These are phyloP conservation scores for Cryptoprocta ferox DNA, from an alignment of 2,797 vertebrate species.

Conservation along the genomic window DNA sequence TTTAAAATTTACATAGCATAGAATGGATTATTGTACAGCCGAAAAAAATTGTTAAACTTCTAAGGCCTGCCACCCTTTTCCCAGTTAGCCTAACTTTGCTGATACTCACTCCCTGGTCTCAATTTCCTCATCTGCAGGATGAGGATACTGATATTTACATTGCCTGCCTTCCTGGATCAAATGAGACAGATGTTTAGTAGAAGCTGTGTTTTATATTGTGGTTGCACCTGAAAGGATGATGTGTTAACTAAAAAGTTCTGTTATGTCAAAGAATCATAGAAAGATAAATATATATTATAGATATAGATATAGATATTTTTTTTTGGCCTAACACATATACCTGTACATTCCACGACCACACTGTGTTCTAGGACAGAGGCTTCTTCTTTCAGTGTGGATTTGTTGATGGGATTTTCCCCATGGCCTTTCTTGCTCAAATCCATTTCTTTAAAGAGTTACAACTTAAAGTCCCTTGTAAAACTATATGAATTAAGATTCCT, in stretches of 20 bases:
- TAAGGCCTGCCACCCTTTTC: neutral
- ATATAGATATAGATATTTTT: neutral
- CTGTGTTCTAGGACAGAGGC: neutral
- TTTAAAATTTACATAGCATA: neutral
- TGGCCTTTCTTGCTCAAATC: neutral
- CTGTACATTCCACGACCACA: neutral
- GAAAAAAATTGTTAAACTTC: neutral
- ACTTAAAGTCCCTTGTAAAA: neutral
- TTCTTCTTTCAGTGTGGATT: neutral
- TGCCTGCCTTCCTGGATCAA: neutral
- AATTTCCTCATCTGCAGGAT: neutral
- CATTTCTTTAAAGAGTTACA: neutral
- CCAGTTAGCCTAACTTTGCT: neutral
- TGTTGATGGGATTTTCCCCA: neutral
- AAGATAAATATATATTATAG: neutral
- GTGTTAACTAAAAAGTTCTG: neutral
- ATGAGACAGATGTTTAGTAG: neutral
- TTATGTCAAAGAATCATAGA: neutral
- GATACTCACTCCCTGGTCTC: neutral
- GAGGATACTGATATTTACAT: neutral
- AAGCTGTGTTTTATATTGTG: neutral
- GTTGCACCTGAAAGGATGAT: neutral
- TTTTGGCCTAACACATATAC: neutral
- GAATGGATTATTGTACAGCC: neutral
- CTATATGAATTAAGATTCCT: neutral